Base-by-base conservation (phyloP, 1,140 invertebrate species). In the Penaeus indicus region DNA sequence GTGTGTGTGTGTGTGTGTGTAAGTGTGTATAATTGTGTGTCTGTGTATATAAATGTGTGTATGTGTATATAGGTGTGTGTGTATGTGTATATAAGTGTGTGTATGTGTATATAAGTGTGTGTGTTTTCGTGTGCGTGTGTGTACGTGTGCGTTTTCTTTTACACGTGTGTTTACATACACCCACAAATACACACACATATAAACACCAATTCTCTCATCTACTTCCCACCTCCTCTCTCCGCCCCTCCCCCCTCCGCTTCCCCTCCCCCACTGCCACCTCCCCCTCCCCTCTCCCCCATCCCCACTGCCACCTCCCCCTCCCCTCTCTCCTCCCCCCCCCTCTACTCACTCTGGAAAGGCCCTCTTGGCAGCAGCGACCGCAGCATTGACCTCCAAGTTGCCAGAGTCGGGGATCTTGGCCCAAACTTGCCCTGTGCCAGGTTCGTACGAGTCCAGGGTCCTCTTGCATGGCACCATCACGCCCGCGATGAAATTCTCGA, bases 401-500 rank as follows among this genome's bases (percentile, higher is more conserved):
- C 90, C 91, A 81, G 93, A 94, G 91, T 94, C 93, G 0, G 94
- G 93, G 72, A 95, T 92, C 85, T 93, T 92, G 0, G 93, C 93
- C 92, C 93, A 94, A 38, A 93, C 91, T 89, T 93, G 80, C 64
- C 94, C 94, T 64, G 93, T 94, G 0, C 94, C 93, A 7, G 94
- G 94, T 86, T 95, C 92, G 88, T 91, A 93, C 92, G 84, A 94
- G 86, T 85, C 86, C 19, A 90, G 38, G 80, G 91, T 92, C 7
- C 91, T 90, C 3, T 92, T 90, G 32, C 91, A 86, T 11, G 90
- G 62, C 13, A 92, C 88, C 91, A 94, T 94, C 63, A 92, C 85
- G 3, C 94, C 94, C 80, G 92, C 92, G 38, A 94, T 94, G 90
- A 94, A 94, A 91, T 94, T 94, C 21, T 92, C 86, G 22, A 92